Evolutionary conservation across 2,797 vertebrate species (phyloP), one percentile per base, ranked within the genome.

Genomic region (Diplodus sargus): DNA sequence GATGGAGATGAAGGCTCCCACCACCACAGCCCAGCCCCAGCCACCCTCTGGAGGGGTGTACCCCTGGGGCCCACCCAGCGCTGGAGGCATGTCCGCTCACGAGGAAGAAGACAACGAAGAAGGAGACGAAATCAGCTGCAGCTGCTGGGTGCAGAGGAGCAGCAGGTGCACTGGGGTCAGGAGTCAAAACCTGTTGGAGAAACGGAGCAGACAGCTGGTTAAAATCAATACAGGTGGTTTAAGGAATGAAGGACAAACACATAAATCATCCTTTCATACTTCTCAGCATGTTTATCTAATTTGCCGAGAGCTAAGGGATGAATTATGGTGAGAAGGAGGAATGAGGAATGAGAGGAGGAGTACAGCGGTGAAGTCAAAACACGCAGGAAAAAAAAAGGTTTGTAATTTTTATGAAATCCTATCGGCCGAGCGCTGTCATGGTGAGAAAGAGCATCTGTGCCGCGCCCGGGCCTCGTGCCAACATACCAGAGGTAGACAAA

Each of bases 21-120:
- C 59, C 18, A 99, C 97, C 45, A 99, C 97, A 0, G 95, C 97
- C 98, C 98, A 99, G 23, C 98, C 98, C 98, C 98, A 99, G 34
- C 98, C 98, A 10, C 98, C 98, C 86, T 99, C 98, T 3, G 98
- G 98, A 14, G 97, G 97, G 0, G 96, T 97, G 87, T 97, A 97
- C 4, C 97, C 98, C 72, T 87, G 85, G 0, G 94, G 97, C 68
- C 97, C 97, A 76, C 97, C 96, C 0, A 95, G 0, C 14, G 96
- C 89, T 17, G 96, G 93, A 85, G 97, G 94, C 97, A 98, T 98
- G 86, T 88, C 75, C 74, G 81, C 79, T 83, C 54, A 70, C 2
- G 3, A 64, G 6, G 52, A 20, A 6, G 74, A 54, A 1, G 49
- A 53, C 1, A 48, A 20, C 3, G 74, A 54, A 1, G 49, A 53